Percentiles rank a stretch among this genome's conserved stretches.
phyloP scores from a whole-genome alignment of 53 echinoderm and acorn worm species.

The Temnopleurus reevesii region DNA sequence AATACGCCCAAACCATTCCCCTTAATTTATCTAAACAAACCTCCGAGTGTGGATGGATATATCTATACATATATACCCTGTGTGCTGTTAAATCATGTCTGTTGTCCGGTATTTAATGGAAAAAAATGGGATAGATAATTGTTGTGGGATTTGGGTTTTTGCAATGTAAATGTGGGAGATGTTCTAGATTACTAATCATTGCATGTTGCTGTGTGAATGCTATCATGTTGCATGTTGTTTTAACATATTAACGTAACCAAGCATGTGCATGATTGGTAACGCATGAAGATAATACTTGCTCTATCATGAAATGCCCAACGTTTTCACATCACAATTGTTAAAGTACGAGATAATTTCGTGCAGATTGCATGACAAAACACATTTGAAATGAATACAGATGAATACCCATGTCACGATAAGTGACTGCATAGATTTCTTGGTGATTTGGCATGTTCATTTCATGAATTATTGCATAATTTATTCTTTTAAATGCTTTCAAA shows the following conservation, averaged over 20 bases:
- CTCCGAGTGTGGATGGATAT: not conserved
- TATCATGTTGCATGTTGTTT: not conserved
- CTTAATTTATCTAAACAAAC: constrained; percentile 31
- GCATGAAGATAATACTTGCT: not conserved
- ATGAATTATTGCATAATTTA: too few relatives aligned
- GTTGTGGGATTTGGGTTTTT: not conserved
- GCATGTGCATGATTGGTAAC: not conserved
- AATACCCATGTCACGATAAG: too few relatives aligned
- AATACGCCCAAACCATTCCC: not conserved
- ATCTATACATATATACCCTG: constrained; percentile 10
- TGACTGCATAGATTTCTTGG: too few relatives aligned
- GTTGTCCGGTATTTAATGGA: not conserved
- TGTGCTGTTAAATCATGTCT: not conserved
- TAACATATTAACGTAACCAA: constrained; percentile 5
- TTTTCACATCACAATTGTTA: too few relatives aligned
- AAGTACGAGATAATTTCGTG: too few relatives aligned
- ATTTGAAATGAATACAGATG: too few relatives aligned
- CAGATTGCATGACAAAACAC: too few relatives aligned
- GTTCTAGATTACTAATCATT: not conserved
- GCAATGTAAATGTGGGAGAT: constrained; percentile 1
- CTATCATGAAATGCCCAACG: too few relatives aligned
- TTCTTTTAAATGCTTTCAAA: not conserved
- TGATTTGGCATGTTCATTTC: too few relatives aligned
- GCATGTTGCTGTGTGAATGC: not conserved
- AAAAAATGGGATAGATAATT: constrained; percentile 2